These are phyloP conservation scores for Callitettix versicolor DNA, from an alignment of 1,140 invertebrate genomes.

Conservation along the genomic window DNA sequence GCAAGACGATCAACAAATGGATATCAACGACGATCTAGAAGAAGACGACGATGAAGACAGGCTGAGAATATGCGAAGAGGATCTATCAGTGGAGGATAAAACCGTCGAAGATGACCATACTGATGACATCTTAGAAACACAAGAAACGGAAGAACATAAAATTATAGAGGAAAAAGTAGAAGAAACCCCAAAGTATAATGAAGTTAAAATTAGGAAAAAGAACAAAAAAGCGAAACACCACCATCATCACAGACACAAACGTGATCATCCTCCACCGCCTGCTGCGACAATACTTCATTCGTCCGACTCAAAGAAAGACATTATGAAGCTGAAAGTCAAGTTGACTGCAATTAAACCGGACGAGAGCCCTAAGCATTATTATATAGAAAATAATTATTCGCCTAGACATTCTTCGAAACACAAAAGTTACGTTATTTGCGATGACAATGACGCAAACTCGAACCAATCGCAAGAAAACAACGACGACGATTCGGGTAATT, in stretches of 20 bases:
- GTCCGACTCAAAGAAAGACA: constrained; percentile 21
- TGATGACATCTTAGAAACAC: constrained; percentile 21
- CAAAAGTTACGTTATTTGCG: neutral
- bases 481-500: constrained; percentile 2
- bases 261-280: constrained; percentile 19
- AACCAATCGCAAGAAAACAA: neutral
- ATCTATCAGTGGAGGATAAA: constrained; percentile 13
- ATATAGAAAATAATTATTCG: neutral
- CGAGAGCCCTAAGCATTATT: constrained; percentile 8
- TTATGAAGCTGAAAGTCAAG: constrained; percentile 30
- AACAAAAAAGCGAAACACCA: constrained; percentile 28
- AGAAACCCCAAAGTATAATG: constrained; percentile 16
- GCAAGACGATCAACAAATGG: constrained; percentile 8
- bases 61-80: constrained; percentile 12
- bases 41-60: constrained; percentile 20
- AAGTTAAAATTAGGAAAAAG: constrained; percentile 19
- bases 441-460: neutral
- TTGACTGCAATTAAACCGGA: constrained; percentile 21
- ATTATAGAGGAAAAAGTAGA: constrained; percentile 10
- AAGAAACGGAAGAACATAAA: constrained; percentile 13
- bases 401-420: constrained; percentile 2
- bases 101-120: constrained; percentile 6
- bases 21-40: constrained; percentile 15
- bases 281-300: constrained; percentile 27
- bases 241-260: constrained; percentile 24